Evolutionary conservation across 92 coral and sea anemone genomes (phyloP), one percentile per base, ranked within the genome.

Genomic region (Palythoa heliodiscus): DNA sequence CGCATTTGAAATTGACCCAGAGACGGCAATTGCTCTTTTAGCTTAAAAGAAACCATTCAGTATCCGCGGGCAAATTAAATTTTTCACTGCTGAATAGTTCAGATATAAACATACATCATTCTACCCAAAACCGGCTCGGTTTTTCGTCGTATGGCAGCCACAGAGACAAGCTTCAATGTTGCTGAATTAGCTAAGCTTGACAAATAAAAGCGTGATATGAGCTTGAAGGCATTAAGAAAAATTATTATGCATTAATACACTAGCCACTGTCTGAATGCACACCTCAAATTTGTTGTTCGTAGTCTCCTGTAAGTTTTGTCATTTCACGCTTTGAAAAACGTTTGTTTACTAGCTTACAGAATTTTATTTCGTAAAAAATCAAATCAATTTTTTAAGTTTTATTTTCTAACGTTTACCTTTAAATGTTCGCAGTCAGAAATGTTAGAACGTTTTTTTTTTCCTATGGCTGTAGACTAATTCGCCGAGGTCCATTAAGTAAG

Each of bases 281-380:
- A 25, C 1, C 3, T 25, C 43, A 69, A 69, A 69, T 2, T 2
- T 37, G 16, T 16, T 10, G 69, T n/a, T 63, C 20, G 11, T 13
- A 12, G 25, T 7, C 11, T 8, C 9, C 19, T 63, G 1, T 2
- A 7, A 10, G 10, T 5, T 63, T 5, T 17, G 23, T 10, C 69
- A 1, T 43, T 43, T 43, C 48, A 17, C 24, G 3, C 20, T 63
- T 63, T 8, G 19, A 60, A 63, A 17, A 63, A 35, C 69, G 29
- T 78, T 78, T 78, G 82, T 57, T 57, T 77, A n/a, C 48, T 29
- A 52, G 69, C 25, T 63, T 63, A 55, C 25, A n/a, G 15, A 63
- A 53, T 57, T 29, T 29, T 20, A 39, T 17, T 77, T 57, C 50
- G 70, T 77, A 70, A 77, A 57, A 48, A 64, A 43, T 79, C 55